Conservation (phyloP, 2,797 vertebrate species). For the Neoniphon sammara region DNA sequence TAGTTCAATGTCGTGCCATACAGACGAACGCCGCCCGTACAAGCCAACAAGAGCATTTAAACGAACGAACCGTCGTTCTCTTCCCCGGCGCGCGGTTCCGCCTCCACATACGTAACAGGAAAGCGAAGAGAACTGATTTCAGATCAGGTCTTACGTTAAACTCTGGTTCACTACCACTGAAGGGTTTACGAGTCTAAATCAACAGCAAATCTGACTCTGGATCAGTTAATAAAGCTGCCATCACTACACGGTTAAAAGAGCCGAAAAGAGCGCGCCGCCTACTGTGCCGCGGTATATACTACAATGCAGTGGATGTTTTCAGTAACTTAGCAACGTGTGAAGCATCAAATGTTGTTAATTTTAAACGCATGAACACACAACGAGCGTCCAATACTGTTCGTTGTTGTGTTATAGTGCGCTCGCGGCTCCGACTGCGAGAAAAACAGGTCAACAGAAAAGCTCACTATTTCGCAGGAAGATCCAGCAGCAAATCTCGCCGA, state of each 20-base stretch:
- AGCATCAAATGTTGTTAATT: rapidly evolving
- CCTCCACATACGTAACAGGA: background rate
- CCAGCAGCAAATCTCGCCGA: background rate
- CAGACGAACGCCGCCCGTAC: slow-evolving; percentile 17
- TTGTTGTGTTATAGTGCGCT: background rate
- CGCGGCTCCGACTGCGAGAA: background rate
- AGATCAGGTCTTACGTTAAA: slow-evolving; percentile 26
- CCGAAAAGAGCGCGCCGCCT: slow-evolving; percentile 38
- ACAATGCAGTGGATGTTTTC: slow-evolving; percentile 31
- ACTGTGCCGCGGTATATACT: slow-evolving; percentile 20
- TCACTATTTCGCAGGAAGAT: slow-evolving; percentile 68
- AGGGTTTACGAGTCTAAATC: background rate
- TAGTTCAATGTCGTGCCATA: rapidly evolving
- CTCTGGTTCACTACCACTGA: no score
- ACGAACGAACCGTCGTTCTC: background rate
- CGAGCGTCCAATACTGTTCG: rapidly evolving
- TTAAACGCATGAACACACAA: background rate
- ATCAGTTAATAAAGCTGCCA: slow-evolving; percentile 11
- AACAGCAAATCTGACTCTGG: background rate
- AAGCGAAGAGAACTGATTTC: slow-evolving; percentile 6
- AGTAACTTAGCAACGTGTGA: background rate
- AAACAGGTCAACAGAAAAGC: slow-evolving; percentile 11
- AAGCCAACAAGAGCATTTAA: rapidly evolving
- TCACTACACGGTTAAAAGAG: rapidly evolving
- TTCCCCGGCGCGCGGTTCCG: no score